A percentile compares a stretch with the other conserved stretches of the same genome.
phyloP scores from a whole-genome alignment of 2,113 vertebrate genomes.

The Ascaphus truei region DNA sequence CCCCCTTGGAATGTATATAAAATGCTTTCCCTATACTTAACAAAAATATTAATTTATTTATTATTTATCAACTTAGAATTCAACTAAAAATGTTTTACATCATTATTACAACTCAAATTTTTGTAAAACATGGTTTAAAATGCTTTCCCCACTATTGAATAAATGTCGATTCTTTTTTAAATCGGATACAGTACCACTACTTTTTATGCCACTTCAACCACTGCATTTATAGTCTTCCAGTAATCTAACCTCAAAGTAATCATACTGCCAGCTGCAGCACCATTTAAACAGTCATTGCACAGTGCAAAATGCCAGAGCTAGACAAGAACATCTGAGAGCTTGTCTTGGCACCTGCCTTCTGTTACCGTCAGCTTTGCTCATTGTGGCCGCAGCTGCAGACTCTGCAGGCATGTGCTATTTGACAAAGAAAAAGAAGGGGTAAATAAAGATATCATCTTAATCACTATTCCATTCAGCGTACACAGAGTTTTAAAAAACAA shows the following conservation, averaged over 20 bases:
- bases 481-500: neutral
- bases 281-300: conserved; percentile 25
- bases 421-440: neutral
- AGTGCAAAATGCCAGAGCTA: conserved; percentile 5
- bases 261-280: conserved; percentile 22
- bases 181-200: too few relatives aligned
- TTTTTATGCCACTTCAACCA: conserved; percentile 7
- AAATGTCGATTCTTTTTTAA: too few relatives aligned
- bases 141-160: too few relatives aligned
- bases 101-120: too few relatives aligned
- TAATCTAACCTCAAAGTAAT: conserved; percentile 31
- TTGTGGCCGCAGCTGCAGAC: conserved; percentile 30
- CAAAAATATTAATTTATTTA: too few relatives aligned
- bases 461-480: conserved; percentile 16
- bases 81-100: too few relatives aligned
- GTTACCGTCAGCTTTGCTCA: conserved; percentile 22
- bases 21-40: too few relatives aligned
- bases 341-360: conserved; percentile 26
- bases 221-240: conserved; percentile 27
- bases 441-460: conserved; percentile 22
- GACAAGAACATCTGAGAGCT: conserved; percentile 15
- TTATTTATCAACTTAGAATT: too few relatives aligned
- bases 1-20: too few relatives aligned
- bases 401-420: conserved; percentile 12
- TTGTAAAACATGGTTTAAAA: too few relatives aligned